A percentile compares a stretch with the other conserved stretches of the same genome.
These are phyloP conservation scores for Catagonus wagneri DNA, from an alignment of 2,113 vertebrate genomes.

Conservation along the genomic window DNA sequence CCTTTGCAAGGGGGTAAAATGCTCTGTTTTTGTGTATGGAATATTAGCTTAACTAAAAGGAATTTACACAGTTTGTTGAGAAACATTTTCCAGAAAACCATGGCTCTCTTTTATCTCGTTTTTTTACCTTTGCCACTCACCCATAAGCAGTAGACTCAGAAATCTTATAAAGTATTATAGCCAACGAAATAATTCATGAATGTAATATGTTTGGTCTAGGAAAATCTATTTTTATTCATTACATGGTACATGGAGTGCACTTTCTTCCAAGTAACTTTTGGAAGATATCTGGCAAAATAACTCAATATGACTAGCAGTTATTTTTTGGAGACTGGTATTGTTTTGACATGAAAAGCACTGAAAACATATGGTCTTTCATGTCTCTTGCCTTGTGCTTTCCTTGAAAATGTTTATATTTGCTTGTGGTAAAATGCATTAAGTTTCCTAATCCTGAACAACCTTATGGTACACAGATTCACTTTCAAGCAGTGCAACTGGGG, in stretches of 20 bases:
- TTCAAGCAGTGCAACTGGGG: conserved; percentile 80
- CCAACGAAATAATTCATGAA: conserved; percentile 77
- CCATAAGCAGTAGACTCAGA: conserved; percentile 67
- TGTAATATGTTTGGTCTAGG: conserved; percentile 62
- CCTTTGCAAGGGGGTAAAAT: not conserved
- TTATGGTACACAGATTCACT: conserved; percentile 83
- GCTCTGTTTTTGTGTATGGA: not conserved
- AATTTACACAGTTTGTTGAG: conserved; percentile 56
- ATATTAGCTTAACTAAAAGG: conserved; percentile 50
- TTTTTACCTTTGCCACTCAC: conserved; percentile 71
- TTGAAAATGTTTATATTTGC: conserved; percentile 85
- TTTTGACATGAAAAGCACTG: conserved; percentile 84
- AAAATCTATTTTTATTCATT: conserved; percentile 72
- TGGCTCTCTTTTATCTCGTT: conserved; percentile 71
- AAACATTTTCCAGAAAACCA: conserved; percentile 71
- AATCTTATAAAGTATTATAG: conserved; percentile 70
- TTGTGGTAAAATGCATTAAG: conserved; percentile 84
- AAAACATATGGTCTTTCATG: conserved; percentile 85
- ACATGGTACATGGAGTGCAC: not conserved
- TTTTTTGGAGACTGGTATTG: conserved; percentile 81
- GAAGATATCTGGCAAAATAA: conserved; percentile 80
- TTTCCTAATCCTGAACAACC: conserved; percentile 82
- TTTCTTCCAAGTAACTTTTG: conserved; percentile 77
- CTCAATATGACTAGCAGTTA: conserved; percentile 79
- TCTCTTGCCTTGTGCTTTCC: conserved; percentile 83